Evolutionary conservation across 2,113 vertebrate species (phyloP).

Genomic region (Ammodytes marinus): DNA sequence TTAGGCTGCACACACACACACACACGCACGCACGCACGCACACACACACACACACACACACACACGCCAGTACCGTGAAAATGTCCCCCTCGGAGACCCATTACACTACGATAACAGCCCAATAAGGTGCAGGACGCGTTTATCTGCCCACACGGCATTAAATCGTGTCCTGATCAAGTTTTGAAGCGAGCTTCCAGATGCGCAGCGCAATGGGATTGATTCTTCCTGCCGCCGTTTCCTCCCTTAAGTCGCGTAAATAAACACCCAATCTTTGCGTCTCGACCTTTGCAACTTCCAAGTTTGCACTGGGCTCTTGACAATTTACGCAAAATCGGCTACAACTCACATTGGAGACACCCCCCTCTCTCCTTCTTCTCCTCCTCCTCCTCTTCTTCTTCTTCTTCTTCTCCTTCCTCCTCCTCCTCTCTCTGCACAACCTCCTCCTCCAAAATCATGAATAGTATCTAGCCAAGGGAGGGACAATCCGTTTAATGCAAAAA

Average conservation of each 20-base stretch:
- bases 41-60: not conserved
- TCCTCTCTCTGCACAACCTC: conserved; percentile 49
- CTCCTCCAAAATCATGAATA: conserved; percentile 83
- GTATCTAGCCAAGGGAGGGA: conserved; percentile 85
- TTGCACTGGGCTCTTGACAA: conserved; percentile 83
- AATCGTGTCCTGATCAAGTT: conserved; percentile 72
- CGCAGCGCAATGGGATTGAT: conserved; percentile 56
- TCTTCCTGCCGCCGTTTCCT: conserved; percentile 30
- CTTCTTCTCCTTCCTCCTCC: conserved; percentile 37
- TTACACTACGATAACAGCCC: conserved; percentile 35
- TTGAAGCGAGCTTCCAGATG: conserved; percentile 67
- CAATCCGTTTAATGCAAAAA: conserved; percentile 76
- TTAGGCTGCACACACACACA: conserved; percentile 51
- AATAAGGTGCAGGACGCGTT: conserved; percentile 48
- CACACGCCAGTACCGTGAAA: conserved; percentile 44
- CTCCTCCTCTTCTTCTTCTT: not conserved
- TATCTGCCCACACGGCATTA: conserved; percentile 39
- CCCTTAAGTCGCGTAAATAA: conserved; percentile 39
- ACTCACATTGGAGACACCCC: conserved; percentile 73
- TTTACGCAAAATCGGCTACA: conserved; percentile 82
- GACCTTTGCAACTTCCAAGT: conserved; percentile 78
- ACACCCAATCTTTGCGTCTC: conserved; percentile 35
- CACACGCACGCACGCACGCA: not conserved
- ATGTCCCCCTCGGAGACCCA: conserved; percentile 44
- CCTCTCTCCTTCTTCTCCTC: not conserved